Evolutionary conservation across 2,113 vertebrate species (phyloP).

Genomic region (Gymnocephalus cernua): DNA sequence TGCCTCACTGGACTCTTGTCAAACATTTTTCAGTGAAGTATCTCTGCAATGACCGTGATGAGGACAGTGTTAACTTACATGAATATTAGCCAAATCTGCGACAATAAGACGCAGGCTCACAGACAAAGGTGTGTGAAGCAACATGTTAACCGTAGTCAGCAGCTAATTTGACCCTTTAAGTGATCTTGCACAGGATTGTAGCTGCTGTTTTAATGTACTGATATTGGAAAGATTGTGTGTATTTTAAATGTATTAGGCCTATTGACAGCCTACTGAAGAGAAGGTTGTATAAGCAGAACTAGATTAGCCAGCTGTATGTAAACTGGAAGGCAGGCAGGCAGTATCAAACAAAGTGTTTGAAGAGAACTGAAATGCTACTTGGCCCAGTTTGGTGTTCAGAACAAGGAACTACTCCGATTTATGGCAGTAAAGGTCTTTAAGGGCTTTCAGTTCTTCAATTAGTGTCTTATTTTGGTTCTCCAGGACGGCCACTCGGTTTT

Average conservation of each 20-base stretch:
- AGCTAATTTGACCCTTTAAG: neutral
- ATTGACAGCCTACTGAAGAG: constrained; percentile 6
- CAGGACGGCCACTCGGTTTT: constrained; percentile 98
- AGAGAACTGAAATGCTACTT: constrained; percentile 53
- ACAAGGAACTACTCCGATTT: constrained; percentile 92
- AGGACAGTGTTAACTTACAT: neutral
- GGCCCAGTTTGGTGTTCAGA: constrained; percentile 25
- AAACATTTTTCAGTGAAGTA: neutral
- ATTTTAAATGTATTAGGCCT: neutral
- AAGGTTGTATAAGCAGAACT: neutral
- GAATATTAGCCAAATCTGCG: constrained; percentile 7
- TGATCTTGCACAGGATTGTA: neutral
- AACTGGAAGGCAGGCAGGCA: constrained; percentile 48
- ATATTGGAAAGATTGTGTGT: neutral
- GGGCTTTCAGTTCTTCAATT: constrained; percentile 98
- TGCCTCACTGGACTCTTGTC: neutral
- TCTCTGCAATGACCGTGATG: neutral
- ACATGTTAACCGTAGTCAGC: neutral
- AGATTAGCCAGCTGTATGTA: constrained; percentile 4
- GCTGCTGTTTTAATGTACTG: neutral
- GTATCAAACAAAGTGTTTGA: constrained; percentile 59
- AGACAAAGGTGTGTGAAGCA: neutral
- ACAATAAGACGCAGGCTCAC: constrained; percentile 13
- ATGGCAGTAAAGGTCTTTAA: constrained; percentile 99
- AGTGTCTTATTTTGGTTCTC: constrained; percentile 99